Conservation (phyloP, 2,797 vertebrate species). For the Cynopterus sphinx region DNA sequence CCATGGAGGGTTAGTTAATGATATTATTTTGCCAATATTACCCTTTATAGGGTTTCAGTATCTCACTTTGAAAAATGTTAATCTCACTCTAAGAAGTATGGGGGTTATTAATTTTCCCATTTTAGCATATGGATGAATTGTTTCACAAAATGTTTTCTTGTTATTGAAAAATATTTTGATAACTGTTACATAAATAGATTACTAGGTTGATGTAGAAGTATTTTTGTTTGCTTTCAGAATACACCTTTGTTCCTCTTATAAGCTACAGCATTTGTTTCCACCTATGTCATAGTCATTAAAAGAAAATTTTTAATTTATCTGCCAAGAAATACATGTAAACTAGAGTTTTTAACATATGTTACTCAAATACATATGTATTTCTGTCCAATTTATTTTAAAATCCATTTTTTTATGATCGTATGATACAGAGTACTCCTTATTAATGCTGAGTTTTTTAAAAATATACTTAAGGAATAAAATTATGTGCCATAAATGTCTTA, state of each 20-base stretch:
- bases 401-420: neutral
- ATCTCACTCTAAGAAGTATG: neutral
- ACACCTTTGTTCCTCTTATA: neutral
- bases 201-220: neutral
- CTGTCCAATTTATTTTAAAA: neutral
- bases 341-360: slow-evolving; percentile 33
- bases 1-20: neutral
- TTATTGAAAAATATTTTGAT: slow-evolving; percentile 63
- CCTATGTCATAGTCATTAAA: neutral
- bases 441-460: neutral
- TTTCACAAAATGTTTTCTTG: slow-evolving; percentile 25
- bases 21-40: neutral
- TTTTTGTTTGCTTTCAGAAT: neutral
- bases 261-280: neutral
- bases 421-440: neutral
- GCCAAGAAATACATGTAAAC: slow-evolving; percentile 14
- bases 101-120: neutral
- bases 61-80: slow-evolving; percentile 7
- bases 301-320: neutral
- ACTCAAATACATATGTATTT: neutral
- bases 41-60: neutral
- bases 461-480: slow-evolving; percentile 32
- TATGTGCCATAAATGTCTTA: slow-evolving; percentile 16
- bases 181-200: slow-evolving; percentile 7
- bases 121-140: neutral